Percentiles rank a stretch among this genome's conserved stretches.
phyloP scores from a whole-genome alignment of 37 sponge, comb jelly and placozoan species.

The Spongia lamella region DNA sequence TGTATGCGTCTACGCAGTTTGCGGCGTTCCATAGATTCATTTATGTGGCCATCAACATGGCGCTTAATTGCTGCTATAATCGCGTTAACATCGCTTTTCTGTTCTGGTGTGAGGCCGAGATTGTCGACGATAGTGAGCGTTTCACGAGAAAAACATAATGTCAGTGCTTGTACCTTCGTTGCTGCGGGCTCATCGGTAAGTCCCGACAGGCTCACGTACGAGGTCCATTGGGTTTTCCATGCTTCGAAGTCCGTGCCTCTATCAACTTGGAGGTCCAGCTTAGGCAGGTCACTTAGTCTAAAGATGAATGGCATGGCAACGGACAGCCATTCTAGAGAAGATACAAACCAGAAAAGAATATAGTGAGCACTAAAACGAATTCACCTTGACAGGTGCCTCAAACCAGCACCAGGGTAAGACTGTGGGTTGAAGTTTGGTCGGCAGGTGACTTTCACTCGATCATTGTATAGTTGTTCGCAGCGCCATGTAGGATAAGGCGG shows the following conservation, averaged over 20 bases:
- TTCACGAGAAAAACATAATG: constrained; percentile 31
- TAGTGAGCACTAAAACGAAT: no score
- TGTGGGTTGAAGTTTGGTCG: no score
- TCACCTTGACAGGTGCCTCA: no score
- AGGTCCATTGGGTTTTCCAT: constrained; percentile 1
- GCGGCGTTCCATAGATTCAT: constrained; percentile 23
- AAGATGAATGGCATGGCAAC: not conserved
- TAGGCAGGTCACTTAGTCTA: not conserved
- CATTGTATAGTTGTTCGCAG: no score
- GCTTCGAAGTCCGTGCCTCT: not conserved
- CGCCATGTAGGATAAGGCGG: no score
- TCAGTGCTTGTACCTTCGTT: constrained; percentile 37
- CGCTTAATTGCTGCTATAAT: constrained; percentile 7
- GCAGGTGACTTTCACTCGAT: no score
- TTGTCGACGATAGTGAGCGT: constrained; percentile 34
- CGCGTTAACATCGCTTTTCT: not conserved
- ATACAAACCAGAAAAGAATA: no score
- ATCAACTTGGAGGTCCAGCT: not conserved
- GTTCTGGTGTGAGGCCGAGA: constrained; percentile 31
- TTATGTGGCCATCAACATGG: constrained; percentile 11
- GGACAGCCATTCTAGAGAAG: no score
- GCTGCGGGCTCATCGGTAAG: not conserved
- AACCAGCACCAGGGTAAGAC: no score
- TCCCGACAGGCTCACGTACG: constrained; percentile 36
- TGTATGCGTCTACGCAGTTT: constrained; percentile 9